Conservation (phyloP, 2,797 vertebrate species). For the Siniperca obscura region DNA sequence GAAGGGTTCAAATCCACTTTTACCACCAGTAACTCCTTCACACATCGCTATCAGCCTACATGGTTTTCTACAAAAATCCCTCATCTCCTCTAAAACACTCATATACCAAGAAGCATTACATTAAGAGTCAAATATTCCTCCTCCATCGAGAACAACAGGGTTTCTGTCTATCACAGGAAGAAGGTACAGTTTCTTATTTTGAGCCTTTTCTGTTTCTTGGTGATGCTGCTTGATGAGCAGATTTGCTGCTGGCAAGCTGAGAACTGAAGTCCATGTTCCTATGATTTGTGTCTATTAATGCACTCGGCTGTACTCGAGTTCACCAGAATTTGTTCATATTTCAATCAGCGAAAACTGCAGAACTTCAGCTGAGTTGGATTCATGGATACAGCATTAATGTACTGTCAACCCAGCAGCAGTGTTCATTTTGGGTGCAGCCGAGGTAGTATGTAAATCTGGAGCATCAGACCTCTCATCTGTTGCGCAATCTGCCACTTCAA, state of each 20-base stretch:
- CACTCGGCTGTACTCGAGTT: background rate
- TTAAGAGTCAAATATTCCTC: fast-evolving
- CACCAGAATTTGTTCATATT: background rate
- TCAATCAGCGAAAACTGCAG: background rate
- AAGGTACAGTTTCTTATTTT: background rate
- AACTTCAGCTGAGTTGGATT: background rate
- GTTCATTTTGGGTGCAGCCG: background rate
- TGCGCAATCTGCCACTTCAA: background rate
- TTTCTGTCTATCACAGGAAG: background rate
- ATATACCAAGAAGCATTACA: background rate
- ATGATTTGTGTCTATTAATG: background rate
- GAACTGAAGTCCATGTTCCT: background rate
- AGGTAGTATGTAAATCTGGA: background rate
- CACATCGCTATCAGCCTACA: background rate
- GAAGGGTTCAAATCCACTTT: background rate
- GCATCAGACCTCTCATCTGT: background rate
- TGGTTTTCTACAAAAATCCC: fast-evolving
- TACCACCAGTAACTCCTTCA: background rate
- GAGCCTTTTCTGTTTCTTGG: background rate
- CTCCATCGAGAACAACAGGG: background rate
- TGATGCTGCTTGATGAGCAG: background rate
- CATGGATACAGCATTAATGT: too few relatives aligned
- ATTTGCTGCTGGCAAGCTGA: background rate
- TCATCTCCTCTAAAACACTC: fast-evolving
- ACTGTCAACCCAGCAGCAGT: background rate